phyloP scores from a whole-genome alignment of 2,888 invertebrate species.

The Drosophila vallismaia region DNA sequence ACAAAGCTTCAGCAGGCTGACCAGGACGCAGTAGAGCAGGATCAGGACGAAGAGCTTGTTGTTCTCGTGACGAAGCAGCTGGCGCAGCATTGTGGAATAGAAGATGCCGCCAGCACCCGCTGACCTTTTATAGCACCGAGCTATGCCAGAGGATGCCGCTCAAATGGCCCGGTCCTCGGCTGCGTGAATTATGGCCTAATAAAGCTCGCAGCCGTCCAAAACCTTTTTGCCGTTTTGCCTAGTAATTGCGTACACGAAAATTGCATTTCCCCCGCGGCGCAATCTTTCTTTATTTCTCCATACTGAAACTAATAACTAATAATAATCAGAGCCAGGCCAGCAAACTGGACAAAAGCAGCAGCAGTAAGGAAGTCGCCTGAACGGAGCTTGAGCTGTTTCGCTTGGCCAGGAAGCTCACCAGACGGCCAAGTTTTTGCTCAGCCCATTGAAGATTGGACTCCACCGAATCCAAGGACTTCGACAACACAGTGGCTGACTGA shows the following conservation, averaged over 20 bases:
- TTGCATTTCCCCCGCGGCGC: conserved; percentile 70
- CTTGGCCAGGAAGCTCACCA: conserved; percentile 56
- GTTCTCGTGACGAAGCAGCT: conserved; percentile 55
- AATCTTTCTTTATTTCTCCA: conserved; percentile 38
- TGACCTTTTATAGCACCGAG: conserved; percentile 55
- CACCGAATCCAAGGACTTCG: conserved; percentile 62
- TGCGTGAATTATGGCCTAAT: conserved; percentile 71
- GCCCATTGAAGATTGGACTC: conserved; percentile 79
- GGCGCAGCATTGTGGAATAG: conserved; percentile 65
- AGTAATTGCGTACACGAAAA: conserved; percentile 74
- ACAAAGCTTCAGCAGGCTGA: conserved; percentile 61
- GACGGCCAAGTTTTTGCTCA: conserved; percentile 49
- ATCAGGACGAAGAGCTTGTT: conserved; percentile 62
- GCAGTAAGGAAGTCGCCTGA: background rate
- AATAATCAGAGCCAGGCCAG: conserved; percentile 36
- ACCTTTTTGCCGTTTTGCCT: conserved; percentile 73
- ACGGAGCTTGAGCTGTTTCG: conserved; percentile 46
- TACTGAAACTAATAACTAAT: conserved; percentile 7
- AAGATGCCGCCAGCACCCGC: conserved; percentile 37
- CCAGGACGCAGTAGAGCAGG: conserved; percentile 64
- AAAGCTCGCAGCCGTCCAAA: conserved; percentile 47
- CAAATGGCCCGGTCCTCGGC: conserved; percentile 44
- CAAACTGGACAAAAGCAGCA: conserved; percentile 32
- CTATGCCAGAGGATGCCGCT: conserved; percentile 39
- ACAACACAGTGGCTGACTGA: conserved; percentile 42